Base-by-base conservation (phyloP, 1,140 invertebrate species). In the Lutraria rhynchaena region DNA sequence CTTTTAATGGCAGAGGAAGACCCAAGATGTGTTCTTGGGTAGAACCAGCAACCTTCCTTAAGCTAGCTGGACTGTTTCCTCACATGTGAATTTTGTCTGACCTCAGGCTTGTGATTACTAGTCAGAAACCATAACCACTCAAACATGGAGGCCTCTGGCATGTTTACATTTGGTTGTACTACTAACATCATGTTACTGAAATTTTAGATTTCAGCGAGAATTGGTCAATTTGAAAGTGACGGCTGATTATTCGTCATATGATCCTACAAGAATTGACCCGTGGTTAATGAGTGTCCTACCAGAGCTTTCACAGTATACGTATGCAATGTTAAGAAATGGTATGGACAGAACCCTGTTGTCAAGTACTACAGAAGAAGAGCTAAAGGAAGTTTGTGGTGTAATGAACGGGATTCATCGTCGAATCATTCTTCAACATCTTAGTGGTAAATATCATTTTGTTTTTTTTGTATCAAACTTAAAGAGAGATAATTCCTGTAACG, bases 281-380 rank as follows among this genome's bases (percentile, higher is more conserved):
- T 99, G 99, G 92, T 93, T 99, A 2, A 96, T 96, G 90, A 94
- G 94, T 19, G 95, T 99, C 51, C 97, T 96, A 11, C 94, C 95
- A 9, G 98, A 99, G 89, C 98, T 98, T 91, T 96, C 96, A 19
- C 98, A 98, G 75, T 99, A 99, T 90, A 99, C 98, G 0, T 99
- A 99, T 91, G 95, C 96, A 67, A 98, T 99, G 96, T 91, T 99
- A 11, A 97, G 98, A 88, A 96, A 97, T 49, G 98, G 99, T 1
- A 96, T 99, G 15, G 98, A 99, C 90, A 96, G 96, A 89, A 95
- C 96, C 60, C 95, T 92, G 31, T 87, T 94, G 19, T 88, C 90
- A n/a, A 87, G 86, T 0, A 81, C 99, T 5, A 96, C 95, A 31
- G 98, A 99, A 86, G 98, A 99, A 81, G 97, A 99, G 89, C 93